Evolutionary conservation across 2,888 invertebrate genomes (phyloP).

Genomic region (Drosophila neotestacea): DNA sequence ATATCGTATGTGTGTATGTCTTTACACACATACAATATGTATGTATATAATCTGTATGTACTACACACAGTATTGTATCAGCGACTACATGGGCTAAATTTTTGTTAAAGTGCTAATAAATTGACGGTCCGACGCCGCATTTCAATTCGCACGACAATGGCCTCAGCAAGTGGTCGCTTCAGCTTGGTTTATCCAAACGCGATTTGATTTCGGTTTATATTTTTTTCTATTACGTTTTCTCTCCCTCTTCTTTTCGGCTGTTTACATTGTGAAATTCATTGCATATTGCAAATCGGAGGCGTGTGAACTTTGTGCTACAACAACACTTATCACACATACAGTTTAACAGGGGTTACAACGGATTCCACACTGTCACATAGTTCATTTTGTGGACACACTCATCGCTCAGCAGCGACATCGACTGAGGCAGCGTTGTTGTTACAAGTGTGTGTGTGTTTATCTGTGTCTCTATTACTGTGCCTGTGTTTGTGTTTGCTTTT

Average conservation of each 20-base stretch:
- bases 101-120: conserved; percentile 77
- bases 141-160: conserved; percentile 63
- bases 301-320: conserved; percentile 30
- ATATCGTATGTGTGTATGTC: conserved; percentile 10
- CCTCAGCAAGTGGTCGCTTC: conserved; percentile 48
- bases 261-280: conserved; percentile 61
- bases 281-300: conserved; percentile 10
- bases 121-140: conserved; percentile 66
- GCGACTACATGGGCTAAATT: conserved; percentile 67
- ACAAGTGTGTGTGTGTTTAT: conserved; percentile 31
- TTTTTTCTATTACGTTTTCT: background rate
- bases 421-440: conserved; percentile 31
- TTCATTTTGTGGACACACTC: conserved; percentile 18
- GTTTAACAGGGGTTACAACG: background rate
- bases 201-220: conserved; percentile 15
- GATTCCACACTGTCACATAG: conserved; percentile 25
- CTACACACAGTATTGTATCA: conserved; percentile 39
- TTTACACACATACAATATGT: conserved; percentile 30
- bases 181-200: conserved; percentile 29
- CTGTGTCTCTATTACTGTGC: background rate
- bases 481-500: conserved; percentile 23
- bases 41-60: conserved; percentile 14
- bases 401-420: conserved; percentile 23
- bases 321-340: background rate
- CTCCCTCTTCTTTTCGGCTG: conserved; percentile 4